phyloP scores from a whole-genome alignment of 2,113 vertebrate species.

The Butorides virescens region DNA sequence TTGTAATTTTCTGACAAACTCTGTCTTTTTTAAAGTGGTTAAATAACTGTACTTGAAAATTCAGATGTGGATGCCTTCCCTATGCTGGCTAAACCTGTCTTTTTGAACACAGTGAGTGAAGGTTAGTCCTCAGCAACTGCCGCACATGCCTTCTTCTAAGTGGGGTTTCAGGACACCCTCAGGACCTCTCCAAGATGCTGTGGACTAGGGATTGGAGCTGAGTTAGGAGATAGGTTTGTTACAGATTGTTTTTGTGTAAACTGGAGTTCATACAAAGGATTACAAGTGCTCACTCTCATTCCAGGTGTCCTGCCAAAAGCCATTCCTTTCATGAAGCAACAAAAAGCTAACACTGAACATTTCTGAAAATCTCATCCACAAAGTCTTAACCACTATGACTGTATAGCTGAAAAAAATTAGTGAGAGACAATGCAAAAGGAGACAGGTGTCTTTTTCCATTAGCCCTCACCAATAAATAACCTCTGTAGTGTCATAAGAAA shows the following conservation, averaged over 20 bases:
- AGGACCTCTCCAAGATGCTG: not conserved
- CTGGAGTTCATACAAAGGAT: not conserved
- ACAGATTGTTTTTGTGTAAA: not conserved
- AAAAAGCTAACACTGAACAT: not conserved
- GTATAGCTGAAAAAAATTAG: not conserved
- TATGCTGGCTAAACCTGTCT: not conserved
- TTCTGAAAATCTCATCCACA: not conserved
- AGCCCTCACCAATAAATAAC: not conserved
- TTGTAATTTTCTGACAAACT: not conserved
- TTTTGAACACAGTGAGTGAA: not conserved
- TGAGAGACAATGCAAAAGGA: not conserved
- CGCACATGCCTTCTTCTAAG: not conserved
- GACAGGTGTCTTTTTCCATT: not conserved
- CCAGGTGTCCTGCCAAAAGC: not conserved
- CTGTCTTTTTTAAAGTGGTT: not conserved
- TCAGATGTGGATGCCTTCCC: not conserved
- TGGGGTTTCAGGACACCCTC: not conserved
- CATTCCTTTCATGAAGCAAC: not conserved
- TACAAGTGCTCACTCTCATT: not conserved
- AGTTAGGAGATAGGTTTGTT: not conserved
- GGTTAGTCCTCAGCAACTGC: not conserved
- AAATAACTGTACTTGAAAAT: not conserved
- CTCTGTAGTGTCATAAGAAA: not conserved
- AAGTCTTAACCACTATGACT: not conserved
- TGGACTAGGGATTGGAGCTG: rapidly evolving